phyloP scores from a whole-genome alignment of 2,888 invertebrate species.

The Drosophila parthenogenetica region DNA sequence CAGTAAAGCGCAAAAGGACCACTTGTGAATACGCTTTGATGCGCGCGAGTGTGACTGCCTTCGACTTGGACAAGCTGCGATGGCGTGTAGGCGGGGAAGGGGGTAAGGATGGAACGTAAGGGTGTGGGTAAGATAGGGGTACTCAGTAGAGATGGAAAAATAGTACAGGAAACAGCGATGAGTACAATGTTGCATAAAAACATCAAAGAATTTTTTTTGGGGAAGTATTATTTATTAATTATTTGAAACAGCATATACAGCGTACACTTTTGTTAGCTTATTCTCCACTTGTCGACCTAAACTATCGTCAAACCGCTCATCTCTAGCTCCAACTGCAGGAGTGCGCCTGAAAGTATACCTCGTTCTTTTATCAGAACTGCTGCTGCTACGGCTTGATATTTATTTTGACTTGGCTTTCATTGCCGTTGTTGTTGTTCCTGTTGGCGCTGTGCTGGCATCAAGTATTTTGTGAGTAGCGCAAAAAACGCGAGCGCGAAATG shows the following conservation, averaged over 20 bases:
- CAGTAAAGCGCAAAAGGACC: slow-evolving; percentile 82
- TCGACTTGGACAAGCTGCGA: slow-evolving; percentile 10
- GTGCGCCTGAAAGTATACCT: slow-evolving; percentile 46
- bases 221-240: too few relatives aligned
- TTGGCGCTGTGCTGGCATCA: slow-evolving; percentile 66
- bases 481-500: slow-evolving; percentile 82
- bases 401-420: slow-evolving; percentile 64
- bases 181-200: too few relatives aligned
- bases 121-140: neutral
- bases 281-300: too few relatives aligned
- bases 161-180: too few relatives aligned
- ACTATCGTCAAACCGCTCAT: neutral
- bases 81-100: neutral
- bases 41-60: slow-evolving; percentile 73
- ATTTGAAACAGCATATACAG: too few relatives aligned
- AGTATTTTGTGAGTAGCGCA: slow-evolving; percentile 79
- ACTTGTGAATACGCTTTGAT: slow-evolving; percentile 83
- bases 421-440: slow-evolving; percentile 34
- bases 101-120: neutral
- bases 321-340: neutral
- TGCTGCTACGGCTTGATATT: slow-evolving; percentile 56
- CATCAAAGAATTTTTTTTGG: too few relatives aligned
- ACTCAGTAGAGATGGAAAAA: neutral
- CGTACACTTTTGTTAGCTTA: too few relatives aligned
- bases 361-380: slow-evolving; percentile 21